phyloP scores from a whole-genome alignment of 53 echinoderm and acorn worm species.

The Paracentrotus lividus region DNA sequence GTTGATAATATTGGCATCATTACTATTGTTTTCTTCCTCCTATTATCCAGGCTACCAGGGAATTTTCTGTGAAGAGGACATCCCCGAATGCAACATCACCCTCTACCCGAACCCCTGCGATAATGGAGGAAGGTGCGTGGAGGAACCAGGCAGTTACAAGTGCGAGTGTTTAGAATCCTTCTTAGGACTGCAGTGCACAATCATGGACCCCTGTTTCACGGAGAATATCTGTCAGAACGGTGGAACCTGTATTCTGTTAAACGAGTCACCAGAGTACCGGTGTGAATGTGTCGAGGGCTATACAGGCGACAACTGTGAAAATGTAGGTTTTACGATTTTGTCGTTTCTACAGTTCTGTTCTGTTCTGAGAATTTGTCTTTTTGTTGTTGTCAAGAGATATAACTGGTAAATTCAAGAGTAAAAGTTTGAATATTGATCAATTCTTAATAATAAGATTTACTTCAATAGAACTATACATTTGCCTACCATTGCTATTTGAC shows the following conservation, averaged over 20 bases:
- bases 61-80: constrained; percentile 73
- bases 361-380: no score
- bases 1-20: no score
- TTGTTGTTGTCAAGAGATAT: no score
- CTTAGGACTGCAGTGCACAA: constrained; percentile 64
- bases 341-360: no score
- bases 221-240: constrained; percentile 77
- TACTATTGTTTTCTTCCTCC: background rate
- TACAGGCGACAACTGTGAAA: constrained; percentile 77
- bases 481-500: no score
- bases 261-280: constrained; percentile 5
- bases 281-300: constrained; percentile 78
- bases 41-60: constrained; percentile 82
- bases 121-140: constrained; percentile 83
- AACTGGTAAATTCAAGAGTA: no score
- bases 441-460: no score
- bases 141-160: constrained; percentile 73
- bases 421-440: no score
- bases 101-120: constrained; percentile 71
- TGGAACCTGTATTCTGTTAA: constrained; percentile 66
- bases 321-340: constrained; percentile 61
- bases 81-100: constrained; percentile 77
- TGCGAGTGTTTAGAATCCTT: constrained; percentile 82
- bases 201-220: constrained; percentile 69
- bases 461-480: no score